These are phyloP conservation scores for Regulus satrapa DNA, from an alignment of 2,113 vertebrate species.

Conservation along the genomic window DNA sequence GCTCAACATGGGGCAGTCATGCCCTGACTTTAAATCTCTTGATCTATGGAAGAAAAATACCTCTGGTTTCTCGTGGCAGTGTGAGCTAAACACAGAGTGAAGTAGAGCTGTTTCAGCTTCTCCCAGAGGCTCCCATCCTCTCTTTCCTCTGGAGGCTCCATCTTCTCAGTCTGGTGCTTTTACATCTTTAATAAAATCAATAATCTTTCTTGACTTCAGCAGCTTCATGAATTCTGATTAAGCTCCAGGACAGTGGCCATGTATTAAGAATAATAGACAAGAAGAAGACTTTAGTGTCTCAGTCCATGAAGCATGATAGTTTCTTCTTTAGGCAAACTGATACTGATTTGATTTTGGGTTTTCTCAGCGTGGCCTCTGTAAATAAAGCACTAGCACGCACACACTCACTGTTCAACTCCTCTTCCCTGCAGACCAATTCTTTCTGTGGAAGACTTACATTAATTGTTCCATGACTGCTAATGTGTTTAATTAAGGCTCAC, in stretches of 20 bases:
- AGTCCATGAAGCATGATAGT: not conserved
- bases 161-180: not conserved
- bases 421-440: not conserved
- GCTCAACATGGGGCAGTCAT: not conserved
- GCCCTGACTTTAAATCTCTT: not conserved
- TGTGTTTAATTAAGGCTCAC: constrained; percentile 46
- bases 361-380: not conserved
- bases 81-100: not conserved
- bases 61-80: rapidly evolving
- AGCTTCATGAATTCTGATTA: constrained; percentile 46
- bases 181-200: constrained; percentile 49
- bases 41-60: not conserved
- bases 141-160: not conserved
- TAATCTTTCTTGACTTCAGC: not conserved
- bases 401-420: not conserved
- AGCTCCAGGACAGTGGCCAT: not conserved
- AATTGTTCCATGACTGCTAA: constrained; percentile 31
- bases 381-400: not conserved
- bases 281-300: constrained; percentile 23
- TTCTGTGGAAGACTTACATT: not conserved
- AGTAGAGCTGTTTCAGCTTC: not conserved
- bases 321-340: constrained; percentile 14
- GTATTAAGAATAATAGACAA: constrained; percentile 18
- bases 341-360: constrained; percentile 6
- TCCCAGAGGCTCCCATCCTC: not conserved